Conservation (phyloP, 1,140 invertebrate species). For the Brachionus rotundiformis region DNA sequence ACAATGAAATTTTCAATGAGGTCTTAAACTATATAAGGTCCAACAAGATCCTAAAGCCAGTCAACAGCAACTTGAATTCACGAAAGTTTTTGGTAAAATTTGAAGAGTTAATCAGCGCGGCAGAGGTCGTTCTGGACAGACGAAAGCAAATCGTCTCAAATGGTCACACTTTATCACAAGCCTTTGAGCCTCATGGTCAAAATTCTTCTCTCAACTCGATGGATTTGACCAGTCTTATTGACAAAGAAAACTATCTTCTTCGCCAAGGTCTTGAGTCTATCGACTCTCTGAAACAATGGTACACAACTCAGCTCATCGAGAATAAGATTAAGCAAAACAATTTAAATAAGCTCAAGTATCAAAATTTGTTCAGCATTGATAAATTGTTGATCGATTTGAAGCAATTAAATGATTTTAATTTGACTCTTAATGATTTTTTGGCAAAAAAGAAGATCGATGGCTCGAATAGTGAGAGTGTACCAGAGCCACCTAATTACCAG, state of each 20-base stretch:
- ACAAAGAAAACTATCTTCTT: slow-evolving; percentile 36
- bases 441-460: not conserved
- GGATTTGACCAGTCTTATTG: slow-evolving; percentile 4
- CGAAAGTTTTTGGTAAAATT: slow-evolving; percentile 4
- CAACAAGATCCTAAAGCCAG: not conserved
- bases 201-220: not conserved
- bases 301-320: slow-evolving; percentile 3
- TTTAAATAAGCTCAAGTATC: slow-evolving; percentile 43
- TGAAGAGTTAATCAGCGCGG: slow-evolving; percentile 15
- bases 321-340: slow-evolving; percentile 46
- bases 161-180: slow-evolving; percentile 29
- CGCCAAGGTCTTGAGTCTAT: slow-evolving; percentile 5
- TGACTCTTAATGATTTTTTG: slow-evolving; percentile 23
- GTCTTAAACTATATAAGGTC: not conserved
- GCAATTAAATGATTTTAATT: slow-evolving; percentile 31
- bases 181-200: slow-evolving; percentile 8
- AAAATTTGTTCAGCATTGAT: slow-evolving; percentile 50
- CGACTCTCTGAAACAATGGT: slow-evolving; percentile 34
- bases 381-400: slow-evolving; percentile 37
- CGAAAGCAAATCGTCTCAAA: not conserved
- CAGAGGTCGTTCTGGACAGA: not conserved
- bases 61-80: not conserved
- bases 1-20: slow-evolving; percentile 45
- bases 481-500: slow-evolving; percentile 29
- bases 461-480: no score